Evolutionary conservation across 35 echinoderm and acorn worm genomes (phyloP), one percentile per base, ranked within the genome.

Genomic region (Apostichopus japonicus): DNA sequence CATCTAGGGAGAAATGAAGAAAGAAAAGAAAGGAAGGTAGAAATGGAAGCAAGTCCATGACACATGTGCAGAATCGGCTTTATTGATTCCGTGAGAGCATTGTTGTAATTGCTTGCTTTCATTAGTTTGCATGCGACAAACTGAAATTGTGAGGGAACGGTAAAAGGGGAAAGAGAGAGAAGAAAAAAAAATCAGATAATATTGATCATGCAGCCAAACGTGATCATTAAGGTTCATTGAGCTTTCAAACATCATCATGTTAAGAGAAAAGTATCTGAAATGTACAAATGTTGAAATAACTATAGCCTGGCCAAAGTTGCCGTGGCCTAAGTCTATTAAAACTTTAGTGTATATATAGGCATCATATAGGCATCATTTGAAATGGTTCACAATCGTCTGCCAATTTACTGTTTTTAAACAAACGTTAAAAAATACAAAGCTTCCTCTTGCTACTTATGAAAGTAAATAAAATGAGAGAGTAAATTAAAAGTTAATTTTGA

Each of bases 181-280:
- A 67, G 63, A 9, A 67, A 19, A 67, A 67, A 67, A 67, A 11
- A 67, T 67, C 11, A 67, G 63, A 67, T 19, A 67, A 67, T 67
- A 67, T 67, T 67, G 63, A 67, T 67, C 63, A 67, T 67, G 63
- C 63, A 67, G 63, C 63, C 63, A 10, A 11, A 19, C 11, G 63
- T 67, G 63, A 67, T 67, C 63, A 67, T 67, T 67, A 67, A 67
- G 63, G 63, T 67, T 67, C 63, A 19, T 67, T 67, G 63, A 67
- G 63, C 63, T 67, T 67, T 67, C 19, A 67, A 67, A 67, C 63
- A 15, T 67, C 33, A 44, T 44, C 33, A 44, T 44, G 33, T 44
- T 44, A 3, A 44, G 33, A 44, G 33, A 44, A 44, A 44, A 44
- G 33, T 44, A 44, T 44, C 33, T 44, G 33, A 44, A 44, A 44